Conservation (phyloP, 1,140 invertebrate genomes). For the Tribolium castaneum region DNA sequence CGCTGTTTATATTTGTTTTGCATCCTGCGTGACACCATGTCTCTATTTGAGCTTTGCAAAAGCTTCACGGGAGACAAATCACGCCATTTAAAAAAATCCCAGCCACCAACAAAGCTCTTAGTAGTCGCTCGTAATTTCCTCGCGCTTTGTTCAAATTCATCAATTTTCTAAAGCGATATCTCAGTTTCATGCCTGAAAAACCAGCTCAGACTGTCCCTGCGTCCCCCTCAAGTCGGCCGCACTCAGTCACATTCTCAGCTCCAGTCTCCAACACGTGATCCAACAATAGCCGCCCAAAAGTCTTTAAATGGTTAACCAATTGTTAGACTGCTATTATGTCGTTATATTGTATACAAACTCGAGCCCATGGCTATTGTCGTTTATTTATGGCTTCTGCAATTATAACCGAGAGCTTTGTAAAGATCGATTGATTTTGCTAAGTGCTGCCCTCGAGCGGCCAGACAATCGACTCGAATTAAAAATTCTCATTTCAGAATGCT, state of each 20-base stretch:
- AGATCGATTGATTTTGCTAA: constrained; percentile 32
- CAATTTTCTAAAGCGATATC: constrained; percentile 27
- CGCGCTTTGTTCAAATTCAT: constrained; percentile 5
- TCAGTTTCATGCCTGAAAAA: neutral
- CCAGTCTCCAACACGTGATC: constrained; percentile 44
- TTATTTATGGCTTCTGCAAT: constrained; percentile 45
- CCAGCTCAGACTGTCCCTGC: constrained; percentile 7
- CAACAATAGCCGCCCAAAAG: constrained; percentile 44
- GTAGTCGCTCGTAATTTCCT: constrained; percentile 2
- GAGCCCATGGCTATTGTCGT: constrained; percentile 41
- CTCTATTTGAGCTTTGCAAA: constrained; percentile 15
- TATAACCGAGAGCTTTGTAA: constrained; percentile 10
- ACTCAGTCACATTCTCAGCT: constrained; percentile 14
- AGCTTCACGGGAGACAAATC: constrained; percentile 14
- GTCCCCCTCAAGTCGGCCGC: neutral
- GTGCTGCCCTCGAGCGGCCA: neutral
- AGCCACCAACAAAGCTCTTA: neutral
- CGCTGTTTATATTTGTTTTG: constrained; percentile 30
- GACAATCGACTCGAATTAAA: neutral
- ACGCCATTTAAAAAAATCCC: constrained; percentile 12
- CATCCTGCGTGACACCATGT: constrained; percentile 22
- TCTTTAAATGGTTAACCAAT: constrained; percentile 49
- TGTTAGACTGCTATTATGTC: constrained; percentile 45
- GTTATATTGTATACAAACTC: constrained; percentile 47
- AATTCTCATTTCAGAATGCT: neutral